These are phyloP conservation scores for Cerastis leucographa DNA, from an alignment of 2,888 invertebrate genomes.

Conservation along the genomic window DNA sequence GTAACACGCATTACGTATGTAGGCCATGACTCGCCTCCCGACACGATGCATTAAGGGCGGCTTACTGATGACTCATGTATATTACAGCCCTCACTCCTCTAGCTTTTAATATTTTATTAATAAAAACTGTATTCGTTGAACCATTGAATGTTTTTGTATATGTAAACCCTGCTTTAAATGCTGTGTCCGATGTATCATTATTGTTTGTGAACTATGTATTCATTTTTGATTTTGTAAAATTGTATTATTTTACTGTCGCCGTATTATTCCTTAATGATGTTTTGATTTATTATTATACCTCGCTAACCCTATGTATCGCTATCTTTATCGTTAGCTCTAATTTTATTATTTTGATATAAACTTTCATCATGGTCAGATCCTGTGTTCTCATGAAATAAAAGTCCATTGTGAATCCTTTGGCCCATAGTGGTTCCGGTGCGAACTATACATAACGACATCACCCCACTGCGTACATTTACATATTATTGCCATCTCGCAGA, in stretches of 20 bases:
- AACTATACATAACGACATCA: conserved; percentile 53
- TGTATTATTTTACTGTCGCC: conserved; percentile 8
- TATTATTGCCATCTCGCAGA: conserved; percentile 50
- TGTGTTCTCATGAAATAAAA: conserved; percentile 35
- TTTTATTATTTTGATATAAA: conserved; percentile 34
- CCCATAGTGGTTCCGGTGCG: conserved; percentile 21
- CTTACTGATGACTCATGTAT: conserved; percentile 68
- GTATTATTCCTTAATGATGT: conserved; percentile 33
- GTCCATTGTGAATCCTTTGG: conserved; percentile 35
- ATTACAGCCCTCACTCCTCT: conserved; percentile 39
- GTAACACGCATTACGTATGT: conserved; percentile 68
- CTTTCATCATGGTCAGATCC: conserved; percentile 26
- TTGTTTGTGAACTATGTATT: conserved; percentile 21
- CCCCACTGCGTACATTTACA: conserved; percentile 56
- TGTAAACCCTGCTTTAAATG: conserved; percentile 35
- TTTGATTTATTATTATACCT: conserved; percentile 30
- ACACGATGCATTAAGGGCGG: conserved; percentile 75
- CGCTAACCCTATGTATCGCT: background rate
- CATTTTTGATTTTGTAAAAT: conserved; percentile 16
- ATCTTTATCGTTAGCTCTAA: background rate
- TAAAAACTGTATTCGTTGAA: conserved; percentile 41
- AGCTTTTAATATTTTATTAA: conserved; percentile 58
- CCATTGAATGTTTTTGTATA: conserved; percentile 27
- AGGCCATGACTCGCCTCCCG: conserved; percentile 64
- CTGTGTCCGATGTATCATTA: conserved; percentile 15